Evolutionary conservation across 1,140 invertebrate genomes (phyloP).

Genomic region (Drosophila navojoa): DNA sequence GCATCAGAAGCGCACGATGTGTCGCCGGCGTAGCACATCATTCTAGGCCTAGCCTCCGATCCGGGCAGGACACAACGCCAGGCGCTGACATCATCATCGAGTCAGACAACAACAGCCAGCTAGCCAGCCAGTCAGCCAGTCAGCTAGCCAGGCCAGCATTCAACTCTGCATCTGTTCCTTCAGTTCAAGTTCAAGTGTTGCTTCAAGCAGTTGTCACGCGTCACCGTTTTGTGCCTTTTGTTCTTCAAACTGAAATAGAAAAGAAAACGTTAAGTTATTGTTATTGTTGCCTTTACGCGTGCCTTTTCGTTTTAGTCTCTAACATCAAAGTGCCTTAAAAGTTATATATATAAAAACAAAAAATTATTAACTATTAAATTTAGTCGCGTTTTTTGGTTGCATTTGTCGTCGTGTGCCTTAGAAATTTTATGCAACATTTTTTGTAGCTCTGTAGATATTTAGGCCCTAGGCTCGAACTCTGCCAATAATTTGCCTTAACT

Average conservation of each 20-base stretch:
- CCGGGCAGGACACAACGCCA: constrained; percentile 76
- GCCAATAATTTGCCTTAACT: constrained; percentile 78
- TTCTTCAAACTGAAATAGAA: constrained; percentile 25
- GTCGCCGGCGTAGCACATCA: constrained; percentile 82
- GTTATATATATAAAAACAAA: constrained; percentile 8
- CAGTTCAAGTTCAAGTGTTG: constrained; percentile 37
- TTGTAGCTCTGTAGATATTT: constrained; percentile 25
- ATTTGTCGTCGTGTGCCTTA: constrained; percentile 72
- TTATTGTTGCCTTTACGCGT: constrained; percentile 49
- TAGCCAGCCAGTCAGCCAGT: not conserved
- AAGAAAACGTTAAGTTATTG: constrained; percentile 47
- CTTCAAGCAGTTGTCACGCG: constrained; percentile 31
- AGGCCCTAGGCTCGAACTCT: constrained; percentile 49
- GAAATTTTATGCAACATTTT: constrained; percentile 33
- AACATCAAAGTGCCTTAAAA: constrained; percentile 61
- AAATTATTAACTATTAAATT: not conserved
- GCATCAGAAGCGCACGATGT: constrained; percentile 81
- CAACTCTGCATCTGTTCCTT: constrained; percentile 12
- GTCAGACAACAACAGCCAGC: constrained; percentile 15
- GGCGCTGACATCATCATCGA: constrained; percentile 36
- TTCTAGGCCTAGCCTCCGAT: constrained; percentile 84
- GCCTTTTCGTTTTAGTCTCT: constrained; percentile 55
- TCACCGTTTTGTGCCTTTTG: constrained; percentile 69
- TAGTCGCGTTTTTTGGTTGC: constrained; percentile 33
- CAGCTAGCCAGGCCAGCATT: not conserved